phyloP scores from a whole-genome alignment of 2,113 vertebrate species.

The Tenrec ecaudatus region DNA sequence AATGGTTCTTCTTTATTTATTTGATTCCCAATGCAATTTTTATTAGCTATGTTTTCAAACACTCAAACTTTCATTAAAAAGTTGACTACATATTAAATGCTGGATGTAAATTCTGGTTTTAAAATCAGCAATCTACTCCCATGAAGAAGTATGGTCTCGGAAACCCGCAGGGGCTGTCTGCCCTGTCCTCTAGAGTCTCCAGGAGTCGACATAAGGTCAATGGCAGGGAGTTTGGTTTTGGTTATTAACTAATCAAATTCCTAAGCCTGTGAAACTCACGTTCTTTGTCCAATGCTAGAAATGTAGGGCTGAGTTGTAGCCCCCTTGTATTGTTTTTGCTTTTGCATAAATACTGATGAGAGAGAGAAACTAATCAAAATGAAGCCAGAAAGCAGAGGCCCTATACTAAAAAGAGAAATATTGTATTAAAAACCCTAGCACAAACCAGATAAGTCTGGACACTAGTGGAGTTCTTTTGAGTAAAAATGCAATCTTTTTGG shows the following conservation, averaged over 20 bases:
- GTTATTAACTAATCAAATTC: slow-evolving; percentile 6
- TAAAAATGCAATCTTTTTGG: not conserved
- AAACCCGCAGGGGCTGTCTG: no score
- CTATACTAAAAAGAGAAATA: not conserved
- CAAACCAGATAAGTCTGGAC: slow-evolving; percentile 60
- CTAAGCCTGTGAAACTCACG: slow-evolving; percentile 9
- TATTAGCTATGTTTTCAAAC: slow-evolving; percentile 16
- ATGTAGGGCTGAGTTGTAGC: not conserved
- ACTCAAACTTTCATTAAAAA: slow-evolving; percentile 47
- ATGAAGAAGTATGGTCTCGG: no score
- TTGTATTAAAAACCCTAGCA: not conserved
- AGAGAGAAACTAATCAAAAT: slow-evolving; percentile 44
- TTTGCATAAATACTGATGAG: slow-evolving; percentile 46
- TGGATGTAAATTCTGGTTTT: slow-evolving; percentile 3
- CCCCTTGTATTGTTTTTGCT: no score
- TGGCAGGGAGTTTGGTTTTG: no score
- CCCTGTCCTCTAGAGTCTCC: no score
- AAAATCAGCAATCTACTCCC: not conserved
- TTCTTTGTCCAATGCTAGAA: not conserved
- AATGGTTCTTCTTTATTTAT: slow-evolving; percentile 29
- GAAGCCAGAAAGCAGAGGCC: not conserved
- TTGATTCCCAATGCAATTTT: not conserved
- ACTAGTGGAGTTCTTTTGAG: slow-evolving; percentile 47
- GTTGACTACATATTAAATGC: not conserved
- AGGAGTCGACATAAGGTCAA: no score